Base-by-base conservation (phyloP, 2,888 invertebrate genomes). In the Euzetes globulus region DNA sequence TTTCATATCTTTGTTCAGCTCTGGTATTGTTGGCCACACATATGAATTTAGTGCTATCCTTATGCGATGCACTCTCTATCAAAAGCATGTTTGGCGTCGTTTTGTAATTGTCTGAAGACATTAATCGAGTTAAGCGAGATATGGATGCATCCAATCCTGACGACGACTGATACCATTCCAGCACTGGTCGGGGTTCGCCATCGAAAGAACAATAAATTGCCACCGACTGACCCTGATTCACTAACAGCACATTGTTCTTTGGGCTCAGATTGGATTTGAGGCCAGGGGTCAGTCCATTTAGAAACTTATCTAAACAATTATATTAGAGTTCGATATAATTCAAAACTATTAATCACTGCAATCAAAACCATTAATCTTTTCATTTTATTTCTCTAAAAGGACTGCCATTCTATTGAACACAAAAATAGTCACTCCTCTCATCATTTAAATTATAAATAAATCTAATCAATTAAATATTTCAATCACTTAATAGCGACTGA, bases 1-100 rank as follows among this genome's bases (percentile, higher is more conserved):
- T 74, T 58, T 79, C 78, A 45, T 74, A 76, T 73, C 78, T 77
- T 11, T 77, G 77, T 60, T 78, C 76, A 7, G 77, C 78, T 37
- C 77, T 74, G 55, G 77, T 76, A 71, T 78, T 79, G 71, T 79
- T 79, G 58, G 79, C 78, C 22, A 78, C 72, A 74, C 79, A 79
- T n/a, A 77, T 75, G 72, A 78, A 78, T 68, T 77, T 77, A 17
- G 79, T 78, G 19, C 72, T 77, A 60, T 79, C 79, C 19, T 63
- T 52, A 37, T 19, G 33, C 11, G 75, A 50, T 22, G 75, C 75
- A 7, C 75, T 65, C 13, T 22, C 72, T 19, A 76, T 72, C 41
- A 71, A 47, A 33, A 76, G 68, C 71, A 45, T 45, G 13, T 41
- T 70, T 70, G 70, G 41, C 25, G 45, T 45, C 19, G 45, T 45